Conservation (phyloP, 2,888 invertebrate species). For the Myathropa florea region DNA sequence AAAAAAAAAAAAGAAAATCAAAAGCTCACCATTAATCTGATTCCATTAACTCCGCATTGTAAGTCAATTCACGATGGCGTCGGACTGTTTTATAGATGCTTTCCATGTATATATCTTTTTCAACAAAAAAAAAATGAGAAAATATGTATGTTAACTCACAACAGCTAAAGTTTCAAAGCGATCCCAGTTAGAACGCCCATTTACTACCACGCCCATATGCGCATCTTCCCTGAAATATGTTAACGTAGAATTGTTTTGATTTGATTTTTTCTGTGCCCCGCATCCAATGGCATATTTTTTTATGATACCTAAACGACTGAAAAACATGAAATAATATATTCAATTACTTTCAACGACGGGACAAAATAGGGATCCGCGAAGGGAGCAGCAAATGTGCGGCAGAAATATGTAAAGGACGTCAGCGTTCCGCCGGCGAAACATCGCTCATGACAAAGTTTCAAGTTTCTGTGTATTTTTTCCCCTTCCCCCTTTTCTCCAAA, state of each 20-base stretch:
- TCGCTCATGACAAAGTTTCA: conserved; percentile 17
- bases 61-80: conserved; percentile 39
- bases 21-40: conserved; percentile 22
- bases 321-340: conserved; percentile 64
- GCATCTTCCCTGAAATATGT: conserved; percentile 44
- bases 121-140: background rate
- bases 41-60: conserved; percentile 39
- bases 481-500: conserved; percentile 1
- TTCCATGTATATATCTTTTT: conserved; percentile 10
- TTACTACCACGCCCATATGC: background rate
- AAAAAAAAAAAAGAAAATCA: background rate
- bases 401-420: conserved; percentile 17
- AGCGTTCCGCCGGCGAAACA: conserved; percentile 15
- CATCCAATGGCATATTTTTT: conserved; percentile 20
- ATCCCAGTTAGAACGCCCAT: background rate
- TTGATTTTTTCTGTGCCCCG: background rate
- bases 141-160: background rate
- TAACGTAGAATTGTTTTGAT: conserved; percentile 20
- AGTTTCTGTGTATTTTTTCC: conserved; percentile 1
- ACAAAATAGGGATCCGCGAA: background rate
- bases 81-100: conserved; percentile 32
- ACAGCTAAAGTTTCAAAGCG: background rate
- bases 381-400: background rate
- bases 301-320: conserved; percentile 55
- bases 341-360: conserved; percentile 40